These are phyloP conservation scores for Furcifer pardalis DNA, from an alignment of 2,797 vertebrate species.

Conservation along the genomic window DNA sequence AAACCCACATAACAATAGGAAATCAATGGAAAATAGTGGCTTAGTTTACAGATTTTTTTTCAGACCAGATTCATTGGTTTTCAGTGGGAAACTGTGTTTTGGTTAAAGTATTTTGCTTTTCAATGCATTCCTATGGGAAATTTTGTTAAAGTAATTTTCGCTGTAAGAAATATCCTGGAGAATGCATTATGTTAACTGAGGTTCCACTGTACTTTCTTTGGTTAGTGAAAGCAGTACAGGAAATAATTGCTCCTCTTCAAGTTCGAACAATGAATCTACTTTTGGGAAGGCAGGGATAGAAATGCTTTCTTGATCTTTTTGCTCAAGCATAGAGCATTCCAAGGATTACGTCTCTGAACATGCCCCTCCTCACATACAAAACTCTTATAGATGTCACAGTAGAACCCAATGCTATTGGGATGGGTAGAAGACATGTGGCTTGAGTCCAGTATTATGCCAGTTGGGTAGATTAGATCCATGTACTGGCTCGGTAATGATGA, in stretches of 20 bases:
- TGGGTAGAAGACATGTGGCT: background rate
- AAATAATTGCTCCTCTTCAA: background rate
- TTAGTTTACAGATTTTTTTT: too few species aligned
- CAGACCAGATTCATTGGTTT: too few species aligned
- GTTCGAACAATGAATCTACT: background rate
- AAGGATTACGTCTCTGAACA: background rate
- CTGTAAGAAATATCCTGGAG: too few species aligned
- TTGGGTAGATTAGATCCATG: too few species aligned
- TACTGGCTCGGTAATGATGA: background rate
- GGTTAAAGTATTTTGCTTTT: too few species aligned
- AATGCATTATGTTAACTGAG: too few species aligned
- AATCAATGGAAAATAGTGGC: too few species aligned
- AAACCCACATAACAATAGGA: too few species aligned
- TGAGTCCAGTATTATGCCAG: background rate
- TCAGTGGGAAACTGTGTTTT: too few species aligned
- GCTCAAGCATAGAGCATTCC: background rate
- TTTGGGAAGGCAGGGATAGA: background rate
- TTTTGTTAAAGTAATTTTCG: too few species aligned
- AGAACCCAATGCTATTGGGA: background rate
- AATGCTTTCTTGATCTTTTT: background rate
- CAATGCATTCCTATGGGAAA: too few species aligned
- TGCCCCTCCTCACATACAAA: background rate
- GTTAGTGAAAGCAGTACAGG: background rate
- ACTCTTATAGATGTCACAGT: background rate
- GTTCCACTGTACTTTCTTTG: background rate